These are phyloP conservation scores for Fukomys damarensis DNA, from an alignment of 2,113 vertebrate species.

Conservation along the genomic window DNA sequence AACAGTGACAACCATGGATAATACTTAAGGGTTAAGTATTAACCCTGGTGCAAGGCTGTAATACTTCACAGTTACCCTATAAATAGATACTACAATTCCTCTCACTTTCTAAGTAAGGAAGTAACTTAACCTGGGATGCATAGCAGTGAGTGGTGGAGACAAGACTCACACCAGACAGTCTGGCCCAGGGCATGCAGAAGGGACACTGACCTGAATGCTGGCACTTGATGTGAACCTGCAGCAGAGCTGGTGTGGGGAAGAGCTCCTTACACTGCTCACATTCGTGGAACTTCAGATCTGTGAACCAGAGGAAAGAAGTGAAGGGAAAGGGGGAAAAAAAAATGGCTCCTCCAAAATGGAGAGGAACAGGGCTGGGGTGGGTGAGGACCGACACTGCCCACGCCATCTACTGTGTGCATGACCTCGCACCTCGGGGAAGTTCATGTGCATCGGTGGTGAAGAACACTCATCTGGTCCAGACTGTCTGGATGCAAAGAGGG, in stretches of 20 bases:
- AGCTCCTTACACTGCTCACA: constrained; percentile 85
- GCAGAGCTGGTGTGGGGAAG: constrained; percentile 82
- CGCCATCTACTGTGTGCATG: not conserved
- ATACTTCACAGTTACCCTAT: not conserved
- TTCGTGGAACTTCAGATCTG: constrained; percentile 83
- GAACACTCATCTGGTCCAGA: not conserved
- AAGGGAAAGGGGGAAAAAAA: not conserved
- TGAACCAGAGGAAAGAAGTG: constrained; percentile 2
- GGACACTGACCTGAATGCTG: constrained; percentile 85
- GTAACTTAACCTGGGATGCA: not conserved
- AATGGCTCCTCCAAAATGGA: not conserved
- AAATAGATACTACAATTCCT: rapidly evolving
- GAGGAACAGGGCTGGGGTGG: not conserved
- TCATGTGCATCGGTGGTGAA: not conserved
- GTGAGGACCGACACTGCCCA: rapidly evolving
- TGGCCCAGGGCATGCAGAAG: not conserved
- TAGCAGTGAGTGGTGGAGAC: not conserved
- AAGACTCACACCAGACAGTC: rapidly evolving
- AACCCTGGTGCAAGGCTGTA: rapidly evolving
- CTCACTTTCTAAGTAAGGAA: not conserved
- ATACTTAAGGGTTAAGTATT: not conserved
- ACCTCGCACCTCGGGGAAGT: rapidly evolving
- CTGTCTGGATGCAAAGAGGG: not conserved
- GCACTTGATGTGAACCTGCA: constrained; percentile 86
- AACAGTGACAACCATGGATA: not conserved